These are phyloP conservation scores for Holothuria leucospilota DNA, from an alignment of 53 echinoderm and acorn worm species.

Conservation along the genomic window DNA sequence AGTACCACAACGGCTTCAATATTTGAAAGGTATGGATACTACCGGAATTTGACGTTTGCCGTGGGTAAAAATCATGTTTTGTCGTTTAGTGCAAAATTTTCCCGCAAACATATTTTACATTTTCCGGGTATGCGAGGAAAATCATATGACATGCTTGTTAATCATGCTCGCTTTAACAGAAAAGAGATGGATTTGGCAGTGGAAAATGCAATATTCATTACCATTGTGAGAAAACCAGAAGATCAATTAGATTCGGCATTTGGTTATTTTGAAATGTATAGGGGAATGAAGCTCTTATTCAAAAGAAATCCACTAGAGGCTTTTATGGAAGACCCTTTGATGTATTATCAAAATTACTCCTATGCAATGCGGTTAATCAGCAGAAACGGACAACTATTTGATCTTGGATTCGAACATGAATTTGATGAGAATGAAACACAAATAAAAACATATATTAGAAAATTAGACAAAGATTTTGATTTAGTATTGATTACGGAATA, in stretches of 20 bases:
- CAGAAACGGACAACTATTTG: conserved; percentile 66
- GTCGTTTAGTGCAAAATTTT: background rate
- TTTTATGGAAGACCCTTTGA: conserved; percentile 51
- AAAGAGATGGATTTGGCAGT: conserved; percentile 68
- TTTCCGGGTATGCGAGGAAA: background rate
- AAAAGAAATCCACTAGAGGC: conserved; percentile 37
- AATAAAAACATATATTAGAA: conserved; percentile 43
- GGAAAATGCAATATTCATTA: conserved; percentile 65
- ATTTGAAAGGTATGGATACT: conserved; percentile 57
- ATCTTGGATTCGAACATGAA: conserved; percentile 58
- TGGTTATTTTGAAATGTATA: conserved; percentile 61
- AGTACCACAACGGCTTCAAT: conserved; percentile 64
- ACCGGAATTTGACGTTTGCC: conserved; percentile 52
- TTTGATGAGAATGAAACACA: conserved; percentile 30
- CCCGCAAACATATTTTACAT: background rate
- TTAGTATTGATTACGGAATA: conserved; percentile 71
- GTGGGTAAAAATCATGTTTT: conserved; percentile 2
- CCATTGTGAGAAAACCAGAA: conserved; percentile 53
- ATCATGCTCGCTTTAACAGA: conserved; percentile 67
- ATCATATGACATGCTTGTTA: conserved; percentile 52
- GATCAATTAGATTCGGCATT: conserved; percentile 66
- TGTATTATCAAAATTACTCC: conserved; percentile 18
- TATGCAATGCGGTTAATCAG: background rate
- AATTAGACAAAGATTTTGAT: conserved; percentile 58
- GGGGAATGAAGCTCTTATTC: background rate